Conservation (phyloP, 2,888 invertebrate genomes). For the Schizotus pectinicornis region DNA sequence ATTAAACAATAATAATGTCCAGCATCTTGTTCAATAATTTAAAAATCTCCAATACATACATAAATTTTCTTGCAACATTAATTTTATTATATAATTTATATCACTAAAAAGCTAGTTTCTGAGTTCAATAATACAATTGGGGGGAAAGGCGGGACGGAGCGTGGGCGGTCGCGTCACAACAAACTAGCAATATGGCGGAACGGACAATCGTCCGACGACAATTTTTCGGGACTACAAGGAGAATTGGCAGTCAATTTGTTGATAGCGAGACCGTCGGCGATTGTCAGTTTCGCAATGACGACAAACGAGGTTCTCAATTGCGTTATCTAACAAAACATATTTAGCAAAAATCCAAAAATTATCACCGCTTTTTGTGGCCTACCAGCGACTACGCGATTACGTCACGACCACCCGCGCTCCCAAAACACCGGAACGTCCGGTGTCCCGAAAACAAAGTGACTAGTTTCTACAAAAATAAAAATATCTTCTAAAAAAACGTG, state of each 20-base stretch:
- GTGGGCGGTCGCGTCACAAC: conserved; percentile 36
- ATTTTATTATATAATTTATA: conserved; percentile 45
- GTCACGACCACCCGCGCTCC: conserved; percentile 30
- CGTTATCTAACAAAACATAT: conserved; percentile 41
- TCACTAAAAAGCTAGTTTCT: conserved; percentile 49
- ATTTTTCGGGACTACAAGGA: conserved; percentile 11
- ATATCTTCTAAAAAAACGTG: conserved; percentile 31
- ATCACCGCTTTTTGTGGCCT: conserved; percentile 36
- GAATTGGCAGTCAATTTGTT: conserved; percentile 22
- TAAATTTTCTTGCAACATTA: conserved; percentile 48
- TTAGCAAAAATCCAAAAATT: conserved; percentile 37
- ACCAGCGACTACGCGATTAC: conserved; percentile 33
- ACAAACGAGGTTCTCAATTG: conserved; percentile 43
- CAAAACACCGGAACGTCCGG: not conserved
- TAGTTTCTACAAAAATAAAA: conserved; percentile 46
- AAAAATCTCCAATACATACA: conserved; percentile 43
- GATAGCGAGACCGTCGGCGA: not conserved
- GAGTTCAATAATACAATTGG: conserved; percentile 39
- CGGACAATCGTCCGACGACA: not conserved
- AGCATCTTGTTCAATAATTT: conserved; percentile 38
- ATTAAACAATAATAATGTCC: conserved; percentile 34
- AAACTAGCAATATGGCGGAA: conserved; percentile 36
- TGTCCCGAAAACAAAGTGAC: conserved; percentile 40
- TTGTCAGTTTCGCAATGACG: conserved; percentile 6
- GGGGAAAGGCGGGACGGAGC: conserved; percentile 39